Evolutionary conservation across 2,888 invertebrate species (phyloP).

Genomic region (Catotricha subobsoleta): DNA sequence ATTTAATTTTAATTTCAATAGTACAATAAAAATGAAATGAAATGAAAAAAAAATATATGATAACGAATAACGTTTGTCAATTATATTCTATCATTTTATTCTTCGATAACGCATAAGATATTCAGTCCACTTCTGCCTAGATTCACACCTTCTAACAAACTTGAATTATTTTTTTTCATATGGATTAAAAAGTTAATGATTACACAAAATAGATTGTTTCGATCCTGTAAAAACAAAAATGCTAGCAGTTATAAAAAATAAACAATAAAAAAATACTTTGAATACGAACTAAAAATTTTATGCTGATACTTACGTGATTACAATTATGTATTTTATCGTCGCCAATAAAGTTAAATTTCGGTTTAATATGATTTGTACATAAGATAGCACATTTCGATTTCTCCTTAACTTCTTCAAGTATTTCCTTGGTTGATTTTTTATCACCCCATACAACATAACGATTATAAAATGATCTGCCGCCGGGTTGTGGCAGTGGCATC

Average conservation of each 20-base stretch:
- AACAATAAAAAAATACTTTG: not conserved
- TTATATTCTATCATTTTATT: too few relatives aligned
- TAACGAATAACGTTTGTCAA: too few relatives aligned
- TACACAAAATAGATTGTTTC: conserved; percentile 77
- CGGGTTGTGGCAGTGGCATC: conserved; percentile 45
- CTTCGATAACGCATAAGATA: conserved; percentile 61
- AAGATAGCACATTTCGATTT: conserved; percentile 28
- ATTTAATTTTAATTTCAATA: not conserved
- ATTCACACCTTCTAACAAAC: conserved; percentile 59
- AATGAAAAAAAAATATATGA: too few relatives aligned
- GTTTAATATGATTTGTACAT: conserved; percentile 23
- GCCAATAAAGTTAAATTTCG: conserved; percentile 30
- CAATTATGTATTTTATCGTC: conserved; percentile 49
- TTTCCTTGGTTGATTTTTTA: conserved; percentile 26
- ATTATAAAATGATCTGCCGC: conserved; percentile 38
- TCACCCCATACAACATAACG: conserved; percentile 31
- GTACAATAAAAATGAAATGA: not conserved
- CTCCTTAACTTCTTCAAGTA: conserved; percentile 24
- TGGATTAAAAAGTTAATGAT: conserved; percentile 63
- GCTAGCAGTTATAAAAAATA: not conserved
- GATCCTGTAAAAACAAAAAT: conserved; percentile 38
- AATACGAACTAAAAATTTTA: too few relatives aligned
- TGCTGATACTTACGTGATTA: conserved; percentile 41
- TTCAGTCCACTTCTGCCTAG: conserved; percentile 67
- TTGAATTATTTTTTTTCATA: conserved; percentile 52